Base-by-base conservation (phyloP, 2,888 invertebrate species). In the Orchesellides sinensis region DNA sequence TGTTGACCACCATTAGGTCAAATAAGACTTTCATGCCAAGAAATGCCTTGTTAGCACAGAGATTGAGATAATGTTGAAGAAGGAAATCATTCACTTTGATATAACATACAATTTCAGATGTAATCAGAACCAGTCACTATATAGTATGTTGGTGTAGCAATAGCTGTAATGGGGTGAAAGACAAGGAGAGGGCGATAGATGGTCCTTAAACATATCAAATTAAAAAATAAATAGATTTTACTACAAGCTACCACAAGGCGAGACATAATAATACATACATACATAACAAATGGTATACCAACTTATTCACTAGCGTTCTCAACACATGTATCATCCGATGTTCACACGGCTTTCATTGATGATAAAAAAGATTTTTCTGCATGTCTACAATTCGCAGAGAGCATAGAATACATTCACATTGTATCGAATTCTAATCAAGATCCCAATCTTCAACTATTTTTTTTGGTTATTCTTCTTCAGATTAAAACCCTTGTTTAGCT, bases 381-480 rank as follows among this genome's bases (percentile, higher is more conserved):
- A 27, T 29, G n/a, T 27, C 49, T 27, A 27, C 10, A 68, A 10
- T 68, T 68, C 49, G 21, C 65, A n/a, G n/a, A n/a, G n/a, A n/a
- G n/a, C n/a, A n/a, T n/a, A n/a, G n/a, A n/a, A n/a, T n/a, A n/a
- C 25, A 63, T 79, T 79, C 70, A 79, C 69, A 59, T 70, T 65
- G 65, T 80, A 80, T 80, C 80, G 59, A 80, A 80, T 80, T 72
- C 54, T 72, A 80, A 80, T 80, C 79, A 80, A 72, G 80, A 73
- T 72, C 47, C 21, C n/a, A 45, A 47, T 72, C 80, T 72, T 29
- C 27, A 4, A 54, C 54, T 52, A 35, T 52, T 21, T n/a, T n/a
- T 61, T 3, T 61, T 29, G n/a, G 23, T 10, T 69, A 21, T 54
- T 45, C 61, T 61, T 61, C 29, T 25, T 45, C n/a, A 32, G 19